Evolutionary conservation across 2,888 invertebrate genomes (phyloP).

Genomic region (Athalia rosae): DNA sequence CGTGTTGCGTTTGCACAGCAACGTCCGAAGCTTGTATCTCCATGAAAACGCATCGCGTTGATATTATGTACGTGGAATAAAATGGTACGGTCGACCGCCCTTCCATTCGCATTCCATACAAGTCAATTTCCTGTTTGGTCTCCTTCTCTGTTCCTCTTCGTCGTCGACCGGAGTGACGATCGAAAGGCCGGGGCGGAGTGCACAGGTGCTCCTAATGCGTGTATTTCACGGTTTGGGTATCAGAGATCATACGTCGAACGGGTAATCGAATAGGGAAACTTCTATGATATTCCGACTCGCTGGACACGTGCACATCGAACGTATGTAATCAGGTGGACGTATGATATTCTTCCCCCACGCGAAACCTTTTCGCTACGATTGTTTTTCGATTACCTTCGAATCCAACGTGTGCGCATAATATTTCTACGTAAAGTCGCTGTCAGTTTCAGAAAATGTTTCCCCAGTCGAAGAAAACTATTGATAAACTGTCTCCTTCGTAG

Average conservation of each 20-base stretch:
- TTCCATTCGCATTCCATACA: constrained; percentile 51
- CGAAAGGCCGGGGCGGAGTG: not conserved
- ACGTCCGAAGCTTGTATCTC: not conserved
- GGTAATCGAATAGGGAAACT: constrained; percentile 24
- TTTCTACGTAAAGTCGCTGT: too few relatives aligned
- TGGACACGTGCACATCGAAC: too few relatives aligned
- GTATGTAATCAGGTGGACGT: not conserved
- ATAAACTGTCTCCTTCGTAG: too few relatives aligned
- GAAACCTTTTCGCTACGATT: too few relatives aligned
- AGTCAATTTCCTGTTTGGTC: constrained; percentile 56
- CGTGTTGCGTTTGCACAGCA: not conserved
- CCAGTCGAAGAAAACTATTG: too few relatives aligned
- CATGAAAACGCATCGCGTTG: not conserved
- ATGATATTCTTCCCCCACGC: too few relatives aligned
- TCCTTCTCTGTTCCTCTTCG: constrained; percentile 7
- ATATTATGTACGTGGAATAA: not conserved
- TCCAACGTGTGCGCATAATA: too few relatives aligned
- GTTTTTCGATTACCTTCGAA: too few relatives aligned
- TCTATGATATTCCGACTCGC: too few relatives aligned
- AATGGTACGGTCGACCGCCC: constrained; percentile 43
- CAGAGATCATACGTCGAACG: constrained; percentile 54
- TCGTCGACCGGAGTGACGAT: not conserved
- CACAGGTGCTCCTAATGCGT: constrained; percentile 60
- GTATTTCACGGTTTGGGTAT: constrained; percentile 54
- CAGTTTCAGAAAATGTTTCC: too few relatives aligned